Evolutionary conservation across 1,140 invertebrate species (phyloP), one percentile per base, ranked within the genome.

Genomic region (Chrysomallon squamiferum): DNA sequence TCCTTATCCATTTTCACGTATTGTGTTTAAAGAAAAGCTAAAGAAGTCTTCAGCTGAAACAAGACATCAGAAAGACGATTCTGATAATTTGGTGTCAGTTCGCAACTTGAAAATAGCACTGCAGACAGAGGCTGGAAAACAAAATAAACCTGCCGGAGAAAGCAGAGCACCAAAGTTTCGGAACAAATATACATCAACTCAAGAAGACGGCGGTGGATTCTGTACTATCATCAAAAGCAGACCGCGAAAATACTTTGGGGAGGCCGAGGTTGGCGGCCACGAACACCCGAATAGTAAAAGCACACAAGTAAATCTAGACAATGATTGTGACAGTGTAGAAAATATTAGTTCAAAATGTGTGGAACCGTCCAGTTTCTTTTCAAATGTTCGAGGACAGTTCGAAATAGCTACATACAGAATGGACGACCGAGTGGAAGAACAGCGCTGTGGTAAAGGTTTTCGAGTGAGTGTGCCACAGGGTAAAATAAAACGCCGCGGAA

Each of bases 401-500:
- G 50, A 54, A 54, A 25, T 25, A 29, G 50, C 50, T 15, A 30
- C 50, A 22, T 54, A 54, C 29, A 54, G 50, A 27, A 54, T 54
- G 50, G 50, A 54, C 22, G 50, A 54, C 25, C 50, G 29, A 20
- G 29, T 54, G 15, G 50, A 6, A 3, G 22, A 15, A 25, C 22
- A 54, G 25, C 50, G 29, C 25, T 54, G 50, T 27, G 29, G 15
- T 18, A 54, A 54, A 22, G 50, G 50, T 27, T 15, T 30, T 18
- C 20, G 50, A 13, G 50, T 54, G 13, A 25, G 25, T 15, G 15
- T 27, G 22, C 22, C 15, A 13, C 22, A 54, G 50, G 50, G 22
- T 22, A 54, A 54, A 22, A 22, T 54, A 22, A 54, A 54, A 27
- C 50, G 50, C 22, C 22, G 50, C 15, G 50, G 50, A 27, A 30